Base-by-base conservation (phyloP, 2,113 vertebrate genomes). In the Phaethon lepturus region DNA sequence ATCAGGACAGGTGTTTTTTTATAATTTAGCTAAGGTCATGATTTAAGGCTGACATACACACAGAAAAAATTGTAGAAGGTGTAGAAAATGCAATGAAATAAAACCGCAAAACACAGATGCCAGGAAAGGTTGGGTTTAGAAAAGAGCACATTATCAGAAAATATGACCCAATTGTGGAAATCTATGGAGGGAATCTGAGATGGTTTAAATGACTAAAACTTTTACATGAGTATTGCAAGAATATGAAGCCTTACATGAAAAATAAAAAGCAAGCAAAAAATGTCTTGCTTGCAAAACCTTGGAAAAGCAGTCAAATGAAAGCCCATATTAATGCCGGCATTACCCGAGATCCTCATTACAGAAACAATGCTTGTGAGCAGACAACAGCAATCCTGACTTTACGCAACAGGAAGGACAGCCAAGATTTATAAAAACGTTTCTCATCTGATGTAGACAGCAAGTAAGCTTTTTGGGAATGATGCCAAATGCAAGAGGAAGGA, bases 401-500 rank as follows among this genome's bases (percentile, higher is more conserved):
- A 60, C 19, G 71, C 81, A 96, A 86, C 42, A 80, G 50, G 42
- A 90, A 69, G 33, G 85, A 83, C 74, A 93, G 85, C 74, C 67
- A 83, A 67, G 58, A 77, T 63, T 82, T 49, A 88, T 25, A 42
- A 42, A 91, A 74, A 79, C 9, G 38, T 33, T 88, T 77, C 85
- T 94, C 90, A 79, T 90, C 82, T 94, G 90, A 47, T 90, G 59
- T 42, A 88, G 82, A 82, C 6, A 8, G 67, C 50, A 97, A 94
- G 92, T 86, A 86, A 90, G 33, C 25, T 50, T 80, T 85, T 88
- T 31, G 67, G 90, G 92, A 94, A 86, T 38, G 13, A 69, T 63
- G 85, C 88, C 93, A 96, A 92, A 49, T 25, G n/a, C 23, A 83
- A 74, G 67, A 92, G 42, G 82, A 95, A 92, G 44, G 58, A 88